phyloP scores from a whole-genome alignment of 2,888 invertebrate species.

The Penaeus monodon region DNA sequence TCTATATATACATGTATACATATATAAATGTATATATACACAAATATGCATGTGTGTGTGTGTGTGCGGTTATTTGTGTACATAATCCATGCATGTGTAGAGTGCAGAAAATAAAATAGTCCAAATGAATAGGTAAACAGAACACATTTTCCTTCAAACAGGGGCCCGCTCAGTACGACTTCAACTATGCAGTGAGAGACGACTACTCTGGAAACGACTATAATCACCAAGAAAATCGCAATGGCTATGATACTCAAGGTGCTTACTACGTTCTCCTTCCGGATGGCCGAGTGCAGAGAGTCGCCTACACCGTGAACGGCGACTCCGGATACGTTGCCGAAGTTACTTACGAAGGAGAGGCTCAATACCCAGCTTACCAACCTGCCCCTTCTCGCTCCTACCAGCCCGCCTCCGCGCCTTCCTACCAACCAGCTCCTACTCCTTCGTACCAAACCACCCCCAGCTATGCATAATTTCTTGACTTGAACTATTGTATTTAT shows the following conservation, averaged over 20 bases:
- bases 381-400: background rate
- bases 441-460: background rate
- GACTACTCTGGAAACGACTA: conserved; percentile 48
- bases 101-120: too few relatives aligned
- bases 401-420: background rate
- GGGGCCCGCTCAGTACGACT: conserved; percentile 38
- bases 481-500: too few relatives aligned
- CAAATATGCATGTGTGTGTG: too few relatives aligned
- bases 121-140: too few relatives aligned
- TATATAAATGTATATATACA: too few relatives aligned
- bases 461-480: too few relatives aligned
- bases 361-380: background rate
- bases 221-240: conserved; percentile 40
- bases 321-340: conserved; percentile 46
- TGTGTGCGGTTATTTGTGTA: too few relatives aligned
- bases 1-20: too few relatives aligned
- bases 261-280: conserved; percentile 42
- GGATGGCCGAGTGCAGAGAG: conserved; percentile 48
- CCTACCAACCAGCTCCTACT: too few relatives aligned
- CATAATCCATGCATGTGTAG: too few relatives aligned
- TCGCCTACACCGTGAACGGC: conserved; percentile 32
- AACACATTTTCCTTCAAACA: background rate
- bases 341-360: conserved; percentile 29
- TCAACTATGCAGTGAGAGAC: conserved; percentile 39
- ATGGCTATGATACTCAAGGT: conserved; percentile 41